Base-by-base conservation (phyloP, 2,797 vertebrate genomes). In the Varecia variegata region DNA sequence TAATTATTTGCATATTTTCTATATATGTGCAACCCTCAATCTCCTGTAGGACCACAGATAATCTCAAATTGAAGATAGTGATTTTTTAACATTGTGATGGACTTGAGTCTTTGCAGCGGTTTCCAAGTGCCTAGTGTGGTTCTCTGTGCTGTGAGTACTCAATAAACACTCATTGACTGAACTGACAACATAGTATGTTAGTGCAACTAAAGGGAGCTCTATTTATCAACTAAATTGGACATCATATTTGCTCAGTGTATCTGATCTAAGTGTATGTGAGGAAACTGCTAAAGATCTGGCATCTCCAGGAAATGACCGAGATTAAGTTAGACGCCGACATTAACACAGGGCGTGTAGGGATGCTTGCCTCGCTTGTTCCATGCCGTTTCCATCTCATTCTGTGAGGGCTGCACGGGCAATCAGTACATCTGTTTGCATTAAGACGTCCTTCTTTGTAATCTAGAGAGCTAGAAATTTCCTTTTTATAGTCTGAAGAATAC, bases 401-500 rank as follows among this genome's bases (percentile, higher is more conserved):
- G 21, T 40, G 88, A 90, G 76, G 58, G 50, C 84, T 13, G 2
- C 56, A n/a, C 58, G 38, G 71, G 56, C 67, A 88, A 50, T 83
- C 86, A 81, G 50, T 35, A 32, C 54, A 71, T 97, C 94, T 82
- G 4, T 97, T 96, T 93, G 88, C 58, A 76, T 94, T 88, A 96
- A 62, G 50, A 92, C 85, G 95, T 81, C 84, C 88, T 90, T 80
- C 86, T 97, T 93, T 90, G 82, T 92, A 93, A 83, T 71, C 91
- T 65, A 58, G 76, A 97, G 86, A 97, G 91, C n/a, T 70, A 93
- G 95, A 94, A 91, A 96, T 93, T 93, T 94, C 90, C 93, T 96
- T 96, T 97, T 97, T 97, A 83, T 96, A 90, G 80, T 76, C 96
- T 86, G 70, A 94, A 95, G 83, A 97, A 97, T 96, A 92, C 71